Conservation (phyloP, 2,888 invertebrate genomes). For the Hermodice carunculata region DNA sequence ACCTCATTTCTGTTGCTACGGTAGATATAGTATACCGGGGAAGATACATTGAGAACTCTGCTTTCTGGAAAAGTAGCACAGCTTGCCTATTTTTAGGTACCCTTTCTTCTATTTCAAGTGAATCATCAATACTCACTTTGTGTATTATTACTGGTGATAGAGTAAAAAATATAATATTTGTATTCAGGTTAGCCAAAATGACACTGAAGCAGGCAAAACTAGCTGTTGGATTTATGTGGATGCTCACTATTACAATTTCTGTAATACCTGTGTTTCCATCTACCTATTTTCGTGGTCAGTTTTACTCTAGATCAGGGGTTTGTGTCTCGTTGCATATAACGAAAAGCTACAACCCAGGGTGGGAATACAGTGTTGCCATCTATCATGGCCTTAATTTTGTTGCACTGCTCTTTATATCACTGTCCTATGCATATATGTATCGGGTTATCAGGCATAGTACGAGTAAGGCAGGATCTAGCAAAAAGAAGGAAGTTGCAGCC, state of each 20-base stretch:
- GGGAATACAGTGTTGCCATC: no score
- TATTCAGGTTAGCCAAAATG: conserved; percentile 67
- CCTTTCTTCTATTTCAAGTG: conserved; percentile 71
- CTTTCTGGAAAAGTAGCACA: conserved; percentile 41
- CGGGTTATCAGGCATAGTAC: no score
- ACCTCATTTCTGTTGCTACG: conserved; percentile 42
- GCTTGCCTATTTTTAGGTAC: conserved; percentile 46
- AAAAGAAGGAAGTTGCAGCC: conserved; percentile 49
- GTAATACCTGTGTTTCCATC: conserved; percentile 56
- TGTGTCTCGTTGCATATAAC: no score
- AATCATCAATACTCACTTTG: conserved; percentile 76
- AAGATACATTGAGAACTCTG: conserved; percentile 45
- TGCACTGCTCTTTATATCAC: no score
- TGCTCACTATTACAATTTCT: conserved; percentile 49
- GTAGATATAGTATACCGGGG: conserved; percentile 44
- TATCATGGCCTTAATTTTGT: no score
- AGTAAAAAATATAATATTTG: conserved; percentile 75
- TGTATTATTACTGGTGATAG: conserved; percentile 77
- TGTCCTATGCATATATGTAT: no score
- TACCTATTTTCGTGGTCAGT: conserved; percentile 50
- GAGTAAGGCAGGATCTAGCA: no score
- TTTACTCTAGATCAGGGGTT: conserved; percentile 55
- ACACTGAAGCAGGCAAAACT: conserved; percentile 44
- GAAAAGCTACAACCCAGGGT: no score
- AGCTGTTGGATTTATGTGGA: conserved; percentile 50